A percentile compares a stretch with the other conserved stretches of the same genome.
These are phyloP conservation scores for Astropecten irregularis DNA, from an alignment of 53 echinoderm and acorn worm genomes.

Conservation along the genomic window DNA sequence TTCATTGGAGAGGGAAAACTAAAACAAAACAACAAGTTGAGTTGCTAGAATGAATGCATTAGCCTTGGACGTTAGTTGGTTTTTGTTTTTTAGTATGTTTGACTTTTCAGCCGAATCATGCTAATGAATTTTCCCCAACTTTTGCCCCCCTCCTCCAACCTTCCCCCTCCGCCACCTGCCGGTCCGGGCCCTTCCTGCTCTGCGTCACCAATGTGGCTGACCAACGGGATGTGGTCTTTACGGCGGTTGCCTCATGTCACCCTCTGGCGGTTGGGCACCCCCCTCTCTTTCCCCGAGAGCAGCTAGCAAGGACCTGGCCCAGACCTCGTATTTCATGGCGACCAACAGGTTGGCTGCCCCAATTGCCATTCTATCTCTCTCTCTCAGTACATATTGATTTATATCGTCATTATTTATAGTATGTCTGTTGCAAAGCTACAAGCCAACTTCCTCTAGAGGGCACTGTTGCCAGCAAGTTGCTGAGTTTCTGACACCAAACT, in stretches of 20 bases:
- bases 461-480: neutral
- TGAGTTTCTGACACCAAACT: no score
- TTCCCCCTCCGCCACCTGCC: neutral
- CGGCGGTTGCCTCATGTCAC: conserved; percentile 47
- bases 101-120: conserved; percentile 37
- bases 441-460: neutral
- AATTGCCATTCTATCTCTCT: conserved; percentile 60
- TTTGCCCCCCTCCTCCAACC: conserved; percentile 25
- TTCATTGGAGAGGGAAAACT: neutral
- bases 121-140: conserved; percentile 65
- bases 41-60: conserved; percentile 7
- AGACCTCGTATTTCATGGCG: conserved; percentile 99
- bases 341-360: conserved; percentile 99
- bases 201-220: neutral
- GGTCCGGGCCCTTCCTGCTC: neutral
- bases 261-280: conserved; percentile 47
- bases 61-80: neutral
- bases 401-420: neutral
- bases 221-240: conserved; percentile 35
- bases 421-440: neutral
- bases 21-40: neutral
- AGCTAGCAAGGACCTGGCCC: conserved; percentile 99
- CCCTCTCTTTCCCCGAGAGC: conserved; percentile 57
- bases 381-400: neutral
- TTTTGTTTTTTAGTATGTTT: neutral